These are phyloP conservation scores for Tachysurus vachellii DNA, from an alignment of 2,113 vertebrate species.

Conservation along the genomic window DNA sequence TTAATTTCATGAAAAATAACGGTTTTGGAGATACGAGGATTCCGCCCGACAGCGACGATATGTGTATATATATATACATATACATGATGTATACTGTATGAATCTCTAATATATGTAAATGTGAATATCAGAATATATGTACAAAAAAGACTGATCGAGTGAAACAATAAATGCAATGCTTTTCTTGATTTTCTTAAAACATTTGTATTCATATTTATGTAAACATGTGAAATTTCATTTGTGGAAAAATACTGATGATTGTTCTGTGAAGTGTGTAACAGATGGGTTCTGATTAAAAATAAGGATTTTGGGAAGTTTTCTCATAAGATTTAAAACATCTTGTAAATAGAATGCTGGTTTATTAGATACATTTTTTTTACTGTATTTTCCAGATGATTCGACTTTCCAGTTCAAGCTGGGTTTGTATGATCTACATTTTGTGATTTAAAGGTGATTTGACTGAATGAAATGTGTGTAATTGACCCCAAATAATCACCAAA, in stretches of 20 bases:
- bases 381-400: neutral
- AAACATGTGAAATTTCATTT: neutral
- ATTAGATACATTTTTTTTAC: neutral
- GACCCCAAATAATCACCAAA: neutral
- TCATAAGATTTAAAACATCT: neutral
- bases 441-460: neutral
- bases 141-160: neutral
- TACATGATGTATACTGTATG: neutral
- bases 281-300: neutral
- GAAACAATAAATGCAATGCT: neutral
- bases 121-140: conserved; percentile 3
- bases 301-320: neutral
- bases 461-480: neutral
- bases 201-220: neutral
- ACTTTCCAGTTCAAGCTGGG: no score
- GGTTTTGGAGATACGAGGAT: no score
- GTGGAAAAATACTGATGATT: neutral
- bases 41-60: no score
- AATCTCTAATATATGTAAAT: neutral
- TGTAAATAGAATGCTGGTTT: neutral
- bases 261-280: neutral
- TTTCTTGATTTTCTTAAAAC: neutral
- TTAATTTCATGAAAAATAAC: no score
- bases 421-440: neutral
- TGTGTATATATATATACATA: neutral